Conservation (phyloP, 1,140 invertebrate species). For the Holcopasites calliopsidis region DNA sequence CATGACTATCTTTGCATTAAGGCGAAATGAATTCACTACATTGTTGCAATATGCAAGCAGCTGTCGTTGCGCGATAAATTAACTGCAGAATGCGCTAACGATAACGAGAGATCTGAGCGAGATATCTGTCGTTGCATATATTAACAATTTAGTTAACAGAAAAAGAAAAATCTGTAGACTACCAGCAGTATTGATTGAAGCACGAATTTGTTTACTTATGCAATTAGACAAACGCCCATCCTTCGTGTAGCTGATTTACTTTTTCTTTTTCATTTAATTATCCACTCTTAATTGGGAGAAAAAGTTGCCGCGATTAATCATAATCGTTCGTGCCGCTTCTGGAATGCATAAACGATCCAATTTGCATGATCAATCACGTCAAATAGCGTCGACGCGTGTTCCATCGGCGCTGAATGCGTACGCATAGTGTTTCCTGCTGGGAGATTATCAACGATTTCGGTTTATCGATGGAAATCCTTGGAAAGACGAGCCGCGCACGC, state of each 20-base stretch:
- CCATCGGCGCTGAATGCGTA: neutral
- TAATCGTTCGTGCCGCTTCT: too few relatives aligned
- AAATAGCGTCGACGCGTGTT: neutral
- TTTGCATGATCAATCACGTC: neutral
- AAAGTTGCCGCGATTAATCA: neutral
- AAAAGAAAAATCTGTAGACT: too few relatives aligned
- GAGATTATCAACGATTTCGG: neutral
- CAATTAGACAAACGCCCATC: too few relatives aligned
- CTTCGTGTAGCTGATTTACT: too few relatives aligned
- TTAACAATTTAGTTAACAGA: too few relatives aligned
- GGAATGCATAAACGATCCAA: neutral
- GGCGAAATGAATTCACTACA: neutral
- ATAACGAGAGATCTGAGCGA: too few relatives aligned
- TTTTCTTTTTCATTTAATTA: too few relatives aligned
- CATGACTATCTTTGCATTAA: neutral
- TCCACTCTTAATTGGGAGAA: neutral
- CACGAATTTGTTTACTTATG: too few relatives aligned
- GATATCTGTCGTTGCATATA: too few relatives aligned
- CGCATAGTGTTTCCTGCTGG: neutral
- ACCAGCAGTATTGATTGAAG: too few relatives aligned
- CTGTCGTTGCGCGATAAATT: neutral
- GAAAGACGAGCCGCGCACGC: neutral
- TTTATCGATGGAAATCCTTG: neutral
- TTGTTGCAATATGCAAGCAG: neutral
- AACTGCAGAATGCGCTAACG: too few relatives aligned